Conservation (phyloP, 2,888 invertebrate genomes). For the Drosophila picticornis region DNA sequence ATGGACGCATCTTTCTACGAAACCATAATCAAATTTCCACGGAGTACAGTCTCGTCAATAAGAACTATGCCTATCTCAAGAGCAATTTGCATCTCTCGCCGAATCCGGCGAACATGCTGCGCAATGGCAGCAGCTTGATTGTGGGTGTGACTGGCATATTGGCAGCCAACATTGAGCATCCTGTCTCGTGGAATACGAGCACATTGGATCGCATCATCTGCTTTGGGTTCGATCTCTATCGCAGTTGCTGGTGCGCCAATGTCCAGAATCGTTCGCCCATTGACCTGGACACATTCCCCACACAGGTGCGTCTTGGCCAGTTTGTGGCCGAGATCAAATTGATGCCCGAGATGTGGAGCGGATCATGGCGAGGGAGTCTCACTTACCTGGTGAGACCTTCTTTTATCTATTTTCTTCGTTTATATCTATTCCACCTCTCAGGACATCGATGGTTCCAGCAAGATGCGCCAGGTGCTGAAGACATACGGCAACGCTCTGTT, state of each 20-base stretch:
- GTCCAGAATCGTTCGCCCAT: constrained; percentile 49
- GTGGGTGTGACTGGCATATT: constrained; percentile 75
- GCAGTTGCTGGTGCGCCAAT: constrained; percentile 69
- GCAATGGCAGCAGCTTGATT: constrained; percentile 76
- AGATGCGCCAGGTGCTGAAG: constrained; percentile 50
- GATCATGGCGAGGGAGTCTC: constrained; percentile 69
- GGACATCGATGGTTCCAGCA: constrained; percentile 47
- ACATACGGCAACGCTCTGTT: constrained; percentile 70
- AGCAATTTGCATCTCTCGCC: constrained; percentile 75
- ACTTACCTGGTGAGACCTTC: constrained; percentile 23
- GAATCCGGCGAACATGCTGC: constrained; percentile 60
- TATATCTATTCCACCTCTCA: constrained; percentile 15
- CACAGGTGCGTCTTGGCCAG: constrained; percentile 78
- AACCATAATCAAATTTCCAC: constrained; percentile 57
- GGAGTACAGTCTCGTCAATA: constrained; percentile 73
- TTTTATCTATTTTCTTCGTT: background rate
- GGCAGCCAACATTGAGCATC: constrained; percentile 82
- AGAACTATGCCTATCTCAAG: constrained; percentile 79
- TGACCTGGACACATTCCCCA: constrained; percentile 76
- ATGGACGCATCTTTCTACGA: constrained; percentile 63
- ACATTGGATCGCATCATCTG: constrained; percentile 80
- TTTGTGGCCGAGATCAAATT: constrained; percentile 69
- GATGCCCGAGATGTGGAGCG: constrained; percentile 44
- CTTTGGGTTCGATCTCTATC: constrained; percentile 78
- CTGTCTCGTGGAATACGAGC: constrained; percentile 80